Conservation (phyloP, 2,797 vertebrate genomes). For the Bradypodion pumilum region DNA sequence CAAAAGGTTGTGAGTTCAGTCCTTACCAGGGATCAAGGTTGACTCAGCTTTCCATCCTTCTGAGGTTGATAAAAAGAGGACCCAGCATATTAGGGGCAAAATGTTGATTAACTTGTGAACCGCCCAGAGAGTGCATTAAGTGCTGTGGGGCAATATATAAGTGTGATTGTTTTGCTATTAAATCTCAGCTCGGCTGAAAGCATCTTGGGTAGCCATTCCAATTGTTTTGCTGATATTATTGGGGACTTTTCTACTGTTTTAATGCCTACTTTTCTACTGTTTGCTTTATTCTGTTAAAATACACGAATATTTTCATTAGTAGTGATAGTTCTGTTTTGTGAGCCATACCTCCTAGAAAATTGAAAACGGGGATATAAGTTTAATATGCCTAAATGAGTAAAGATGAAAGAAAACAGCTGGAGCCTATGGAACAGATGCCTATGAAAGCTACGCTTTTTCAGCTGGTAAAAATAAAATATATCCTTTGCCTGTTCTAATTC, state of each 20-base stretch:
- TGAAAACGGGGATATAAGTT: neutral
- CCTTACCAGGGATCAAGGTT: no score
- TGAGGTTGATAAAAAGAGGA: no score
- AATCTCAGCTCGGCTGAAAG: neutral
- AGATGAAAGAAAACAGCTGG: slow-evolving; percentile 13
- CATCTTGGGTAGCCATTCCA: no score
- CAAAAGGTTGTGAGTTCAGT: no score
- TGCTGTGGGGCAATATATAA: no score
- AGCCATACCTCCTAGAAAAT: neutral
- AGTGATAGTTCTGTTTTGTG: neutral
- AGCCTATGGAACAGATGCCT: slow-evolving; percentile 3
- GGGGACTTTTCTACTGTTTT: neutral
- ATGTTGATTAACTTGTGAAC: no score
- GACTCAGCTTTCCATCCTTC: no score
- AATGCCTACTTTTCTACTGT: neutral
- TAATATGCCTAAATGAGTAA: neutral
- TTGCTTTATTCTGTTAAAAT: neutral
- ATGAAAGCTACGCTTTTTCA: neutral
- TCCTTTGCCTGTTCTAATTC: neutral
- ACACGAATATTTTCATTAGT: neutral
- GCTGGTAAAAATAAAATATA: neutral
- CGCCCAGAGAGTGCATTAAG: no score
- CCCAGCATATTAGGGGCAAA: no score
- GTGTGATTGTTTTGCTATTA: no score
- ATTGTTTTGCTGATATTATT: neutral